These are phyloP conservation scores for Dysidea cf. avara DNA, from an alignment of 37 sponge, comb jelly and placozoan species.

Conservation along the genomic window DNA sequence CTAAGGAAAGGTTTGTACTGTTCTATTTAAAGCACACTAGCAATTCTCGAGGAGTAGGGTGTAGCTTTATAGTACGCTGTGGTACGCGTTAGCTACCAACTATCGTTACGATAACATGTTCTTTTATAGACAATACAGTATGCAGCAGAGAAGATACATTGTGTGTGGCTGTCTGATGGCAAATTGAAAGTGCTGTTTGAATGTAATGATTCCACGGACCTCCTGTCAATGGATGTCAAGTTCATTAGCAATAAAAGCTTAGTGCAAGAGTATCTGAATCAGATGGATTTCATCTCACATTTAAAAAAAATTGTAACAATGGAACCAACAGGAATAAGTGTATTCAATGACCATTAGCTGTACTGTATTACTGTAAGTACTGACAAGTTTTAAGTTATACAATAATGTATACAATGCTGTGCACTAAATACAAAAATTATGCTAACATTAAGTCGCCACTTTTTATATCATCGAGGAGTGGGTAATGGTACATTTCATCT, in stretches of 20 bases:
- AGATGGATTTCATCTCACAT: slow-evolving; percentile 19
- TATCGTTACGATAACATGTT: no score
- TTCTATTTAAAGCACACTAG: no score
- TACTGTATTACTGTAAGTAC: background rate
- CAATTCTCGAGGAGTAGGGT: no score
- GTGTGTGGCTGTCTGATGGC: slow-evolving; percentile 49
- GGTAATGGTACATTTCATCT: slow-evolving; percentile 18
- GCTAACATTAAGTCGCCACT: slow-evolving; percentile 21
- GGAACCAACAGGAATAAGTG: background rate
- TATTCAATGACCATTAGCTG: background rate
- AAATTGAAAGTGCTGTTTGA: slow-evolving; percentile 39
- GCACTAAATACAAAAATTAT: no score
- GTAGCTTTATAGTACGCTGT: no score
- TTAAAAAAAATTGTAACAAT: slow-evolving; percentile 13
- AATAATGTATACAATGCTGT: no score
- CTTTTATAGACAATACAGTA: no score
- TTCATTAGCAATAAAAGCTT: slow-evolving; percentile 18
- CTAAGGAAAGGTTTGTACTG: no score
- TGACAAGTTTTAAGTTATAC: background rate
- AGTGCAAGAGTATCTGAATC: slow-evolving; percentile 14
- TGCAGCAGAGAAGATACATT: slow-evolving; percentile 38
- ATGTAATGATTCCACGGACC: slow-evolving; percentile 18
- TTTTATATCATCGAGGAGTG: slow-evolving; percentile 28
- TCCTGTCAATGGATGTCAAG: background rate
- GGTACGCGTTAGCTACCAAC: no score